Percentiles rank a stretch among this genome's conserved stretches.
These are phyloP conservation scores for Mamestra configurata DNA, from an alignment of 1,140 invertebrate species.

Conservation along the genomic window DNA sequence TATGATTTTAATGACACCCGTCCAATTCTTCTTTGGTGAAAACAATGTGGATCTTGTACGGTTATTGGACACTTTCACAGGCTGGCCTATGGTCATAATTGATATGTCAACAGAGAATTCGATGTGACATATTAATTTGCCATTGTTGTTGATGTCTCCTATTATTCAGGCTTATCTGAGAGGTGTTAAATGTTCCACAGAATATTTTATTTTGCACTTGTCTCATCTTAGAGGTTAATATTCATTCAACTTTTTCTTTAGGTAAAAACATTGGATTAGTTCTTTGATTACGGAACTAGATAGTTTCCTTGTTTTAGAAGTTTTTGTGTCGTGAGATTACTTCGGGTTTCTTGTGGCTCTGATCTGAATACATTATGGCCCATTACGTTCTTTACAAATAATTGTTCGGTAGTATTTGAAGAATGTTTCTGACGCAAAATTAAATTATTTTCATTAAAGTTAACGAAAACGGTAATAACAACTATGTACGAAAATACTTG, in stretches of 20 bases:
- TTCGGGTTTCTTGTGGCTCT: not conserved
- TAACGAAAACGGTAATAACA: not conserved
- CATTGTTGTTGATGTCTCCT: conserved; percentile 21
- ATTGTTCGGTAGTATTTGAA: not conserved
- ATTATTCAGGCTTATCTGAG: conserved; percentile 1
- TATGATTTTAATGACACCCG: conserved; percentile 87
- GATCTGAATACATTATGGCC: conserved; percentile 2
- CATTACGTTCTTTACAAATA: not conserved
- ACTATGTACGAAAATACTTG: not conserved
- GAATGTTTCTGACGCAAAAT: not conserved
- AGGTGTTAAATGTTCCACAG: not conserved
- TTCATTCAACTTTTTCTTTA: conserved; percentile 3
- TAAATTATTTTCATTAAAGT: not conserved
- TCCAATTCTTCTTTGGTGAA: conserved; percentile 84
- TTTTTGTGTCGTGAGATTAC: conserved; percentile 36
- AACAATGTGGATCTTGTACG: conserved; percentile 79
- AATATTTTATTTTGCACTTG: not conserved
- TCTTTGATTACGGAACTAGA: conserved; percentile 36
- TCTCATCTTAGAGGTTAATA: not conserved
- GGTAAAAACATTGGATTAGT: conserved; percentile 9
- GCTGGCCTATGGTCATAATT: conserved; percentile 54
- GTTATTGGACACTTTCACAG: conserved; percentile 77
- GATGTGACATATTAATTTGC: conserved; percentile 47
- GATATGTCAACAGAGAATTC: conserved; percentile 54
- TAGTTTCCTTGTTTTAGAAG: conserved; percentile 32